Conservation (phyloP, 2,888 invertebrate genomes). For the Tipula lateralis region DNA sequence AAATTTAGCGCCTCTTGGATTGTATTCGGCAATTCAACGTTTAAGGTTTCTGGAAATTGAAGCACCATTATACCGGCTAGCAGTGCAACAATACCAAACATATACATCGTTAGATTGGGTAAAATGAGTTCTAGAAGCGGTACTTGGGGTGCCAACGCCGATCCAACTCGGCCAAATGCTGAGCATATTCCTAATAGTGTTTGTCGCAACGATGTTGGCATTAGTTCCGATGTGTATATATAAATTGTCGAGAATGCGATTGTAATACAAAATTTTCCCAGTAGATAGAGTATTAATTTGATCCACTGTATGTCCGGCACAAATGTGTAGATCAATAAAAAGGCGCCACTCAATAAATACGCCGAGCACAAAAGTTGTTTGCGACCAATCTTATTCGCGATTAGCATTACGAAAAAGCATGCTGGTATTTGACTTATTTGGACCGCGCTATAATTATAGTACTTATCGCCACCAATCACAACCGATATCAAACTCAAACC, state of each 20-base stretch:
- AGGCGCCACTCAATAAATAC: constrained; percentile 53
- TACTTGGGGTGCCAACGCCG: constrained; percentile 66
- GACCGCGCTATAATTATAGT: constrained; percentile 64
- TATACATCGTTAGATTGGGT: constrained; percentile 50
- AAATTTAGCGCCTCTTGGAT: constrained; percentile 52
- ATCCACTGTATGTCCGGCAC: constrained; percentile 30
- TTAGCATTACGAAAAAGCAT: constrained; percentile 58
- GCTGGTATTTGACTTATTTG: constrained; percentile 65
- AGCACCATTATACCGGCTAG: constrained; percentile 53
- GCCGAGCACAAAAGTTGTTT: constrained; percentile 55
- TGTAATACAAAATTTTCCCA: constrained; percentile 57
- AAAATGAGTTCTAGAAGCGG: constrained; percentile 50
- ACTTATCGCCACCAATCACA: constrained; percentile 65
- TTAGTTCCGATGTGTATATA: constrained; percentile 59
- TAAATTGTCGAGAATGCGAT: constrained; percentile 58
- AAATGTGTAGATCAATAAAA: not conserved
- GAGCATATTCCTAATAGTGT: constrained; percentile 57
- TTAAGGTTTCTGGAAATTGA: constrained; percentile 55
- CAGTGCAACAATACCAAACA: constrained; percentile 53
- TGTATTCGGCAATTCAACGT: constrained; percentile 54
- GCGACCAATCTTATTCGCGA: constrained; percentile 61
- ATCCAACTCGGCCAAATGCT: constrained; percentile 61
- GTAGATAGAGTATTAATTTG: constrained; percentile 52
- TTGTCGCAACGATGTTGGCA: constrained; percentile 57
- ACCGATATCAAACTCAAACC: constrained; percentile 75